Evolutionary conservation across 2,113 vertebrate species (phyloP).

Genomic region (Ancistrus triradiatus): DNA sequence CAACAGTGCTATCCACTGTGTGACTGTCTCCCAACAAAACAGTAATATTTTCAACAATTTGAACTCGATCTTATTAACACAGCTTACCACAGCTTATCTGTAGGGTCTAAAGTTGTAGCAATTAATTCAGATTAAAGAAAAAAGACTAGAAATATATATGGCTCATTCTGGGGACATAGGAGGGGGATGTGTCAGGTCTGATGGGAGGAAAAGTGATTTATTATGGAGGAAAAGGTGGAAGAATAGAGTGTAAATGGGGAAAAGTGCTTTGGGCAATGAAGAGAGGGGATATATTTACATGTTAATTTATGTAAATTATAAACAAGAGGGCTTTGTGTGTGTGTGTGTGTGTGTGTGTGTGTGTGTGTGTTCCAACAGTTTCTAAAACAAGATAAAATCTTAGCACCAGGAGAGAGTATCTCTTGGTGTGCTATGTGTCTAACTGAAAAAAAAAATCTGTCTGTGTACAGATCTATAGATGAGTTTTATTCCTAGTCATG

Average conservation of each 20-base stretch:
- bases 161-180: background rate
- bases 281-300: conserved; percentile 1
- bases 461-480: too few relatives aligned
- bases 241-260: background rate
- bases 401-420: too few relatives aligned
- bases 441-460: too few relatives aligned
- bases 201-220: conserved; percentile 22
- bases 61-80: too few relatives aligned
- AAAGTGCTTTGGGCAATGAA: background rate
- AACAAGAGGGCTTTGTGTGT: background rate
- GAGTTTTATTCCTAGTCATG: too few relatives aligned
- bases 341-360: too few relatives aligned
- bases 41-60: too few relatives aligned
- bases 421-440: too few relatives aligned
- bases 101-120: background rate
- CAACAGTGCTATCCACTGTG: too few relatives aligned
- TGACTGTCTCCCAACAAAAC: too few relatives aligned
- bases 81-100: background rate
- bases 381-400: too few relatives aligned
- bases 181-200: conserved; percentile 1
- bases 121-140: conserved; percentile 10
- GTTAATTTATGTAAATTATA: conserved; percentile 12
- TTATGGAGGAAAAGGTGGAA: conserved; percentile 15
- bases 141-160: background rate
- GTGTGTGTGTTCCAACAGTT: too few relatives aligned